phyloP scores from a whole-genome alignment of 2,888 invertebrate species.

The Furcula furcula region DNA sequence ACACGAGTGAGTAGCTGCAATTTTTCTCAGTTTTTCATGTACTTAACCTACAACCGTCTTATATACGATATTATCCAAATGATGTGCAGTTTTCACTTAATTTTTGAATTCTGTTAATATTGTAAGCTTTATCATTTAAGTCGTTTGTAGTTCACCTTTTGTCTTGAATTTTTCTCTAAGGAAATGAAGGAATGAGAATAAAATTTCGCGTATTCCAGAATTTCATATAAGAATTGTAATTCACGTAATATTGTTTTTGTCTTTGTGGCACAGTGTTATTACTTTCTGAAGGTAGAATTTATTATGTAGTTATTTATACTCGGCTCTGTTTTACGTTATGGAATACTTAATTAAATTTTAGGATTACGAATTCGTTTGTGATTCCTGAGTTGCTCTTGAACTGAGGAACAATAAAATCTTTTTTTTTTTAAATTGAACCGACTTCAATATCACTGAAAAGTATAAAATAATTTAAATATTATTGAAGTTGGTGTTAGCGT shows the following conservation, averaged over 20 bases:
- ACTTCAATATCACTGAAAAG: too few relatives aligned
- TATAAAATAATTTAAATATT: too few relatives aligned
- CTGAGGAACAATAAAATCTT: too few relatives aligned
- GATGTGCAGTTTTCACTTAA: too few relatives aligned
- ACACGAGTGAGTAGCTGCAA: too few relatives aligned
- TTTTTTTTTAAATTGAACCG: too few relatives aligned
- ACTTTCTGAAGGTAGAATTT: constrained; percentile 17
- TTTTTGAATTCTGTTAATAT: too few relatives aligned
- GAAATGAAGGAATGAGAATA: constrained; percentile 12
- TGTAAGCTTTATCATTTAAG: not conserved
- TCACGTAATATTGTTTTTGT: constrained; percentile 15
- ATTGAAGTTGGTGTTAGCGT: too few relatives aligned
- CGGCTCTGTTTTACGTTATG: constrained; percentile 8
- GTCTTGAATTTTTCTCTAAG: constrained; percentile 12
- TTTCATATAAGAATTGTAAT: constrained; percentile 4
- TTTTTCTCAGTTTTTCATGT: too few relatives aligned
- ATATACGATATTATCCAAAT: too few relatives aligned
- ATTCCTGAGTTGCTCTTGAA: not conserved
- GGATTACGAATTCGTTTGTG: constrained; percentile 5
- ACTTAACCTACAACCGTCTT: too few relatives aligned
- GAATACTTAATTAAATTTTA: constrained; percentile 24
- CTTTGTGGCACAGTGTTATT: constrained; percentile 17
- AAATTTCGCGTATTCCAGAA: constrained; percentile 10
- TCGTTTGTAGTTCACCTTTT: constrained; percentile 2
- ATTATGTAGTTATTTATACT: constrained; percentile 17